Evolutionary conservation across 2,888 invertebrate species (phyloP), one percentile per base, ranked within the genome.

Genomic region (Eurois occulta): DNA sequence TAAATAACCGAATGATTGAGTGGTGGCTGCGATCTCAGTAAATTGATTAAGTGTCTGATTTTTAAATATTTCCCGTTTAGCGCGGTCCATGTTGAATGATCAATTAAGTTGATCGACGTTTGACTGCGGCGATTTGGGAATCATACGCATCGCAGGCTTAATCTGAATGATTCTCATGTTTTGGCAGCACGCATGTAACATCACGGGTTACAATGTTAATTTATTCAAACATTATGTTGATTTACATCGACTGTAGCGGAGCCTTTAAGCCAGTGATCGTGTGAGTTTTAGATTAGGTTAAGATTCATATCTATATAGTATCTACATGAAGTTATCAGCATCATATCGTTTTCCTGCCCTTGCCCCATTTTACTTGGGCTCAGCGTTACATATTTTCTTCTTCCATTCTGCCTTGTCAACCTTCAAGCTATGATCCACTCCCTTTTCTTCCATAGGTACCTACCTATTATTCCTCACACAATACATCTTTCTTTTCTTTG

Each of bases 91-190:
- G 84, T 87, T 88, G 94, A 94, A 95, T 95, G 94, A 95, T 95
- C 95, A 95, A 95, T 96, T 95, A 95, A 94, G 86, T 91, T 95
- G 95, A 95, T 95, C 93, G 95, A 95, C 94, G 90, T 93, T 90
- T 92, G 91, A 91, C 91, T 92, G 89, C 87, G 88, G 79, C 80
- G 89, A 91, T 90, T 89, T 86, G 78, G 77, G 88, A 90, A 91
- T 90, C 90, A 90, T 91, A 91, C 87, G 90, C 90, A 87, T 91
- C 90, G 82, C 88, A 84, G 80, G 75, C 84, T 87, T 89, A 90
- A 91, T 85, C 87, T 80, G 74, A 85, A 78, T 91, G 92, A 91
- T 91, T 87, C 88, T 84, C 81, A 81, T 85, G 84, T 91, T 89
- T 89, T 84, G 48, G 68, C 77, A 81, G 74, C 64, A 72, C 72